Percentiles rank a stretch among this genome's conserved stretches.
Conservation (phyloP, 2,113 vertebrate species). For the Electrona antarctica region DNA sequence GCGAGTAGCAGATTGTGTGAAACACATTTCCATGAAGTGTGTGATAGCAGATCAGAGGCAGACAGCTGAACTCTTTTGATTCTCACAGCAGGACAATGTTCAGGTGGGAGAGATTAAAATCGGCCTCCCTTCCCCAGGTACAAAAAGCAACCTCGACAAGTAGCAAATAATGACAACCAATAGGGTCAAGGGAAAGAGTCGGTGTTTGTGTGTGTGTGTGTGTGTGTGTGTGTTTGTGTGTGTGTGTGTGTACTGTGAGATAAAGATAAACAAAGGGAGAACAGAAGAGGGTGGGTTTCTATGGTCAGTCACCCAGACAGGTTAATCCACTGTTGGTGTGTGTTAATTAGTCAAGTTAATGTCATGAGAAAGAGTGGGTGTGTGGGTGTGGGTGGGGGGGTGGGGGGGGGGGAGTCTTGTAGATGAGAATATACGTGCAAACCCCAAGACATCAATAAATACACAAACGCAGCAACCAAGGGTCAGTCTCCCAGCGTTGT, state of each 20-base stretch:
- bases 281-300: neutral
- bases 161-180: constrained; percentile 3
- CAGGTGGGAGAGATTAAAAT: constrained; percentile 50
- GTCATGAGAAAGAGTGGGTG: neutral
- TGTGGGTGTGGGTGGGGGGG: too few relatives aligned
- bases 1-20: constrained; percentile 7
- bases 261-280: neutral
- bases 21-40: constrained; percentile 4
- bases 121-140: neutral
- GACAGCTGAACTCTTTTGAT: constrained; percentile 1
- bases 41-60: constrained; percentile 7
- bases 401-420: too few relatives aligned
- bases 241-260: neutral
- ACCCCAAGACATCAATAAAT: constrained; percentile 9
- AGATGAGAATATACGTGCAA: too few relatives aligned
- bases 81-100: constrained; percentile 23
- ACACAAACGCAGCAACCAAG: neutral
- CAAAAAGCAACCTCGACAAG: neutral
- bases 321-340: neutral
- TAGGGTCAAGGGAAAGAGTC: constrained; percentile 1
- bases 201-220: constrained; percentile 9
- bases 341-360: constrained; percentile 17
- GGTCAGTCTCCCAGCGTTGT: too few relatives aligned
- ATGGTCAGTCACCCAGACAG: constrained; percentile 17
- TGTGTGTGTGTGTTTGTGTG: neutral